Conservation (phyloP, 2,888 invertebrate genomes). For the Diogma glabrata region DNA sequence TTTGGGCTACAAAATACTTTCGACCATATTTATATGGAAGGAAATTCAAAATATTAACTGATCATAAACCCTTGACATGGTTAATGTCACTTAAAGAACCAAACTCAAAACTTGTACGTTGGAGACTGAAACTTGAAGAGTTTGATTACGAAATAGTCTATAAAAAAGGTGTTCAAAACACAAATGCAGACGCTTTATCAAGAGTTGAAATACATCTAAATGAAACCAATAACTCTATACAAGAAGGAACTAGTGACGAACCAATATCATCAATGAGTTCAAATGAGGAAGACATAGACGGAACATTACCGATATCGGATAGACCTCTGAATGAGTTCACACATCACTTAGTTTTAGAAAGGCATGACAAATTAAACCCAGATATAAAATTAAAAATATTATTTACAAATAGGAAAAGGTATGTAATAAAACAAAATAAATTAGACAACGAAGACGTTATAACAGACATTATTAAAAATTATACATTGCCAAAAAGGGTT, state of each 20-base stretch:
- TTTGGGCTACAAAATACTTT: constrained; percentile 28
- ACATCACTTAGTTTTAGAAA: constrained; percentile 14
- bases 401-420: constrained; percentile 19
- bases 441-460: constrained; percentile 14
- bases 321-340: constrained; percentile 20
- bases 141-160: constrained; percentile 11
- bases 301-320: constrained; percentile 20
- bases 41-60: background rate
- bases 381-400: constrained; percentile 11
- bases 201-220: constrained; percentile 10
- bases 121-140: constrained; percentile 12
- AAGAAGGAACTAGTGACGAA: no score
- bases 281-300: constrained; percentile 16
- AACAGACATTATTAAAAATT: constrained; percentile 16
- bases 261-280: constrained; percentile 15
- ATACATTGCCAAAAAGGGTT: constrained; percentile 18
- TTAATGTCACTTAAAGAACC: constrained; percentile 9
- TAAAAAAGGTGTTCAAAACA: constrained; percentile 10
- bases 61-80: background rate
- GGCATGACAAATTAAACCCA: constrained; percentile 10
- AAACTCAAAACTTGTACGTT: constrained; percentile 11
- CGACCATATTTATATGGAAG: constrained; percentile 22
- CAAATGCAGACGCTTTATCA: constrained; percentile 9
- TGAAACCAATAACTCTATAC: constrained; percentile 1
- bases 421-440: constrained; percentile 10